Conservation (phyloP, 2,113 vertebrate genomes). For the Pithys albifrons region DNA sequence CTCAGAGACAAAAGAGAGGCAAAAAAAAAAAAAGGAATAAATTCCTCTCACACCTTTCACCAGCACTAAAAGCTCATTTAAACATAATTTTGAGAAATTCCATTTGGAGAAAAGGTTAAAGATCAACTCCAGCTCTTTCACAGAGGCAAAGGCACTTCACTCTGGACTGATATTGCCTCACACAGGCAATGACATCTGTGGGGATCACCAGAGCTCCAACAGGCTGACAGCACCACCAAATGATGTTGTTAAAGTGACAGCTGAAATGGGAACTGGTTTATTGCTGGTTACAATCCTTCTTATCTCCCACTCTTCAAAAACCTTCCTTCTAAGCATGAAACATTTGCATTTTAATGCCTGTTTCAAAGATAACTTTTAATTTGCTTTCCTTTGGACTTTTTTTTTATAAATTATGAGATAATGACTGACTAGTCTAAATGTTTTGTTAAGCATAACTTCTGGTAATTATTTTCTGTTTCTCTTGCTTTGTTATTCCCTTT, state of each 20-base stretch:
- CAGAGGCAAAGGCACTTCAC: background rate
- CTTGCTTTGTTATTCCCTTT: background rate
- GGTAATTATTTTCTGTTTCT: background rate
- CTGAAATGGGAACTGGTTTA: constrained; percentile 40
- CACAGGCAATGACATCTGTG: constrained; percentile 11
- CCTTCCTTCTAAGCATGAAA: constrained; percentile 39
- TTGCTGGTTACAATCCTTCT: background rate
- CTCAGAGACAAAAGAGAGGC: background rate
- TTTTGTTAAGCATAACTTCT: background rate
- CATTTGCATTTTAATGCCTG: constrained; percentile 57
- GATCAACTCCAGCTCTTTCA: background rate
- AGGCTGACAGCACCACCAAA: background rate
- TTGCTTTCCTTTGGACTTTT: constrained; percentile 27
- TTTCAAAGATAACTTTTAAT: constrained; percentile 31
- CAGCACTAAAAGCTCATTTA: background rate
- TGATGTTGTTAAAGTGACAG: constrained; percentile 50
- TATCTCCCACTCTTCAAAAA: constrained; percentile 50
- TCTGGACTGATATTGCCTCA: background rate
- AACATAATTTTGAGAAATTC: constrained; percentile 9
- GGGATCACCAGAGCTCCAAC: constrained; percentile 26
- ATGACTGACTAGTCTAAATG: constrained; percentile 25
- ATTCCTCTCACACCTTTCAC: background rate
- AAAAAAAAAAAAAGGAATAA: background rate
- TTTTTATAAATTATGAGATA: constrained; percentile 8
- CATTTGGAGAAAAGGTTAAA: constrained; percentile 28